Base-by-base conservation (phyloP, 92 coral and sea anemone genomes). In the Palythoa grandiflora region DNA sequence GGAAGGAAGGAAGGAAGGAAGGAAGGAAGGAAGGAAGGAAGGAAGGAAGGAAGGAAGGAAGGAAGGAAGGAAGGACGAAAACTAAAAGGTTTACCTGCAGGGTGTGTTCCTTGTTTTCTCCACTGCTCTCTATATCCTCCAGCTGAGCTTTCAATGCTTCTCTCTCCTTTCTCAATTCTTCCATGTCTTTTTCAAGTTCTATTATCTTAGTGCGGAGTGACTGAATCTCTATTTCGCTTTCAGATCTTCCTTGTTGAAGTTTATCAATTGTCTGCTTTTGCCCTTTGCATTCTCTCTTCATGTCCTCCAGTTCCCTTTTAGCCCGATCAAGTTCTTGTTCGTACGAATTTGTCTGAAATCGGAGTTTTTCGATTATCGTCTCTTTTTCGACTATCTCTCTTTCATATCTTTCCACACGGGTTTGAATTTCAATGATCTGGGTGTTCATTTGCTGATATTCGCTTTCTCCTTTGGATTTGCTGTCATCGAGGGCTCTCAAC, bases 331-430 rank as follows among this genome's bases (percentile, higher is more conserved):
- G 83, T 16, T 95, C 98, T 76, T 93, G 88, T 79, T 95, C 96
- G 74, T 89, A 95, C 52, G 93, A 88, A 87, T 72, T 93, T 70
- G 90, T 90, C 80, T 93, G 98, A 84, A 95, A 90, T 37, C 93
- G 90, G 35, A 95, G 86, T 84, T 93, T 93, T 89, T 95, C 98
- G 39, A 95, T 93, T 75, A 93, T 86, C 38, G 96, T 95, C 68
- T 93, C 96, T 78, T 95, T 95, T 35, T 95, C 98, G 36, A 93
- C 87, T 13, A 93, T 90, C 73, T 95, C 98, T 85, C 85, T 93
- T 90, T 90, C 92, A 74, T 91, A 91, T 77, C 74, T 93, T 51
- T 95, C 98, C 28, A 95, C 92, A 12, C 98, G 91, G 3, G 94
- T 87, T 78, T 79, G 89, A 79, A 93, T 90, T 57, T 95, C 98